Conservation (phyloP, 2,113 vertebrate genomes). For the Lepus europaeus region DNA sequence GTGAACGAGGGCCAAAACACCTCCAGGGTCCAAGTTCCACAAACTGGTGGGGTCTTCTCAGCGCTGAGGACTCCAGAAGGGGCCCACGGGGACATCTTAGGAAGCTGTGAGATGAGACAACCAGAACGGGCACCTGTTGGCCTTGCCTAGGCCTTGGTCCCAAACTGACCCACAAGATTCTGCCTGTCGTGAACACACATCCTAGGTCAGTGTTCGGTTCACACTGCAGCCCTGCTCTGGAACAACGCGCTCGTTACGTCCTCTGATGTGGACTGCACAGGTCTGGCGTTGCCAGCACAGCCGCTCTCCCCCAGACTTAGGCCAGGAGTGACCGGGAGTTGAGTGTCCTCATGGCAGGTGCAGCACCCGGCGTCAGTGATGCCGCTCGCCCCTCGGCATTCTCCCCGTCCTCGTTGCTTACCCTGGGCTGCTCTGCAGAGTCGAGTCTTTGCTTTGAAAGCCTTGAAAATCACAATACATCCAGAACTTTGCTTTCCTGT, state of each 20-base stretch:
- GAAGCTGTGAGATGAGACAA: background rate
- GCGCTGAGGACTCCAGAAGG: background rate
- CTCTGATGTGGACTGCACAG: rapidly evolving
- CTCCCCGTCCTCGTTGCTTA: background rate
- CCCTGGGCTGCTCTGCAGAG: background rate
- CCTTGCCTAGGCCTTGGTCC: background rate
- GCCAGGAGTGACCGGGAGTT: background rate
- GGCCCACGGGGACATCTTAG: background rate
- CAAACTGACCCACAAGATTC: background rate
- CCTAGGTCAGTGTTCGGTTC: rapidly evolving
- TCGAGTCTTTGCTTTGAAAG: background rate
- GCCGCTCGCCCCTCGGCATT: background rate
- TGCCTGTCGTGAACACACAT: background rate
- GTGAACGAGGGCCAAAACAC: no score
- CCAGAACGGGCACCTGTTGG: background rate
- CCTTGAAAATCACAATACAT: no score
- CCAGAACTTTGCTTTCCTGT: background rate
- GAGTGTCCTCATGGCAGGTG: background rate
- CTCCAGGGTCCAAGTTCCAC: background rate
- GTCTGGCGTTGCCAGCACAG: background rate
- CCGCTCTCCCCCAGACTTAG: background rate
- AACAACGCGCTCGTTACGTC: rapidly evolving
- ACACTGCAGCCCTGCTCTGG: background rate
- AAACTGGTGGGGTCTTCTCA: background rate
- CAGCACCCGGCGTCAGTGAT: background rate